phyloP scores from a whole-genome alignment of 2,797 vertebrate species.

The Lutjanus argentimaculatus region DNA sequence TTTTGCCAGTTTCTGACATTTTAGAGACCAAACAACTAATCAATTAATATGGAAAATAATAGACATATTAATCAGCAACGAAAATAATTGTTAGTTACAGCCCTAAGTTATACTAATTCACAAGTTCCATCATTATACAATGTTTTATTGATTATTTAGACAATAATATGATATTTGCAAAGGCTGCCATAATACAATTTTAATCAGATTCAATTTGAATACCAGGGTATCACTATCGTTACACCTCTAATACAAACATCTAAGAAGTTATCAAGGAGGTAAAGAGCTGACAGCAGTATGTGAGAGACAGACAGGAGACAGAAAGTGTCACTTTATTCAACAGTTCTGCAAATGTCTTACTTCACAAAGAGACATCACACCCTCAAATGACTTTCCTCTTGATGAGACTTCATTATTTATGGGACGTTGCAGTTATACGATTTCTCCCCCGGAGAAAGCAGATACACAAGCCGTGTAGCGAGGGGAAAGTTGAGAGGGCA shows the following conservation, averaged over 20 bases:
- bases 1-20: too few relatives aligned
- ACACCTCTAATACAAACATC: not conserved
- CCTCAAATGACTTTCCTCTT: constrained; percentile 39
- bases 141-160: too few relatives aligned
- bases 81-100: too few relatives aligned
- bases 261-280: constrained; percentile 21
- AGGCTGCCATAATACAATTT: too few relatives aligned
- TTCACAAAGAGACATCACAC: constrained; percentile 47
- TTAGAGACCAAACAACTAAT: too few relatives aligned
- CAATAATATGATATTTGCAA: too few relatives aligned
- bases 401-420: constrained; percentile 69
- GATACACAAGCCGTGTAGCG: constrained; percentile 29
- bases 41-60: too few relatives aligned
- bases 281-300: constrained; percentile 20
- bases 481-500: constrained; percentile 60
- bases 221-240: too few relatives aligned
- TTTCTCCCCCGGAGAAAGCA: constrained; percentile 34
- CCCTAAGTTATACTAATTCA: too few relatives aligned
- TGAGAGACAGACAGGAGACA: not conserved
- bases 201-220: too few relatives aligned
- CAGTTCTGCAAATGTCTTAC: constrained; percentile 41
- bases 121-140: too few relatives aligned
- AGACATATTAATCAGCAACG: too few relatives aligned
- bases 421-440: constrained; percentile 50
- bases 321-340: constrained; percentile 12